Percentiles rank a stretch among this genome's conserved stretches.
phyloP scores from a whole-genome alignment of 2,797 vertebrate species.

The Phaenicophaeus curvirostris region DNA sequence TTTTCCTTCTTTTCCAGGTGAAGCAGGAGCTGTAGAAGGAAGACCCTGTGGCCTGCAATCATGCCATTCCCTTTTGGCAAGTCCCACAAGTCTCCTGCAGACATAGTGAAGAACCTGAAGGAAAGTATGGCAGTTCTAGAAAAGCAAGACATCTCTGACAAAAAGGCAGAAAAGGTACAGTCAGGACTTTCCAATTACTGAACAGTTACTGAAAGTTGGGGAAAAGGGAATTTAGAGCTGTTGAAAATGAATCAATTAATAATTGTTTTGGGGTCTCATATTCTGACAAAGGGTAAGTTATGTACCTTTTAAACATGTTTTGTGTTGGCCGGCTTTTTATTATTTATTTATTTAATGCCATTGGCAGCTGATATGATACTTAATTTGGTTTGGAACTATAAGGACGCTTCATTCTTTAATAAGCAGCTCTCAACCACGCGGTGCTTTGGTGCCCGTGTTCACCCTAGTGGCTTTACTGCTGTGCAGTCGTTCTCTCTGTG shows the following conservation, averaged over 20 bases:
- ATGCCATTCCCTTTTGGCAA: slow-evolving; percentile 99
- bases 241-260: not conserved
- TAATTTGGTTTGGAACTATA: not conserved
- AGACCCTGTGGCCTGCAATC: slow-evolving; percentile 77
- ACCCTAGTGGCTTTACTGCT: not conserved
- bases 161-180: slow-evolving; percentile 95
- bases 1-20: slow-evolving; percentile 74
- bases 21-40: slow-evolving; percentile 69
- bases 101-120: slow-evolving; percentile 98
- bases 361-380: not conserved
- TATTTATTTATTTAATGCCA: not conserved
- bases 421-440: not conserved
- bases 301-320: not conserved
- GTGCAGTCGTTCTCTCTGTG: not conserved
- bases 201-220: not conserved
- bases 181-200: not conserved
- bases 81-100: slow-evolving; percentile 97
- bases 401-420: not conserved
- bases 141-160: slow-evolving; percentile 97
- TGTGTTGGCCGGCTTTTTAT: not conserved
- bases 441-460: not conserved
- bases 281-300: not conserved
- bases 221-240: not conserved
- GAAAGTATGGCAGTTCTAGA: slow-evolving; percentile 96
- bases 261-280: not conserved